phyloP scores from a whole-genome alignment of 2,797 vertebrate genomes.

The Anableps anableps region DNA sequence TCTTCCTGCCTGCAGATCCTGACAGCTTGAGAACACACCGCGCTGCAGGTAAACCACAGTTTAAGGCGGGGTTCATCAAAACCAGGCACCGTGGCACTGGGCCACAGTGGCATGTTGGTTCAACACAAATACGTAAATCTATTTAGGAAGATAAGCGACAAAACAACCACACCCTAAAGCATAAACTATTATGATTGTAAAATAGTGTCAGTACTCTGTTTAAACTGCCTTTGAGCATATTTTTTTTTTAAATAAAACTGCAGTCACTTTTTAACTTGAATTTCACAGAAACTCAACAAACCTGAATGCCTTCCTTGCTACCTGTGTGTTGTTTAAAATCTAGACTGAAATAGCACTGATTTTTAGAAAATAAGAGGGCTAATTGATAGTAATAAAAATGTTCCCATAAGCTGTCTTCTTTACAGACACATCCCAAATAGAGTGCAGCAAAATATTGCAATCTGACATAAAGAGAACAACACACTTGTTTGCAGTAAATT shows the following conservation, averaged over 20 bases:
- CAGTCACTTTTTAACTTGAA: background rate
- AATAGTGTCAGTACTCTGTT: background rate
- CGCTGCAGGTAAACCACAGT: constrained; percentile 37
- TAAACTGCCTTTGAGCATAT: background rate
- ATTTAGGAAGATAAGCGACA: constrained; percentile 3
- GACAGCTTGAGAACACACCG: constrained; percentile 17
- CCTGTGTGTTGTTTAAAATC: background rate
- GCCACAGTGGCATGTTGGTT: constrained; percentile 16
- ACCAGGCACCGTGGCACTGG: background rate
- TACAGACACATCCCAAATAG: background rate
- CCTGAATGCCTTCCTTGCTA: background rate
- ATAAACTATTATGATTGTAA: constrained; percentile 6
- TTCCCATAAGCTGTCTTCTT: background rate
- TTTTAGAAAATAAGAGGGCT: background rate
- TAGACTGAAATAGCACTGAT: background rate
- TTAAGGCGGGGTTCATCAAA: constrained; percentile 28
- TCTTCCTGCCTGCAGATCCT: constrained; percentile 20
- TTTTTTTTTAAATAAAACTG: background rate
- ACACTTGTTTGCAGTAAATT: background rate
- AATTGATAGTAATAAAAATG: background rate
- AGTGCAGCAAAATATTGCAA: background rate
- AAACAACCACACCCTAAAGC: constrained; percentile 32
- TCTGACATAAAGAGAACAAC: background rate
- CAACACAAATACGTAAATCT: constrained; percentile 13
- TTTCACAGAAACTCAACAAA: background rate